Evolutionary conservation across 1,140 invertebrate species (phyloP).

Genomic region (Zaprionus davidi): DNA sequence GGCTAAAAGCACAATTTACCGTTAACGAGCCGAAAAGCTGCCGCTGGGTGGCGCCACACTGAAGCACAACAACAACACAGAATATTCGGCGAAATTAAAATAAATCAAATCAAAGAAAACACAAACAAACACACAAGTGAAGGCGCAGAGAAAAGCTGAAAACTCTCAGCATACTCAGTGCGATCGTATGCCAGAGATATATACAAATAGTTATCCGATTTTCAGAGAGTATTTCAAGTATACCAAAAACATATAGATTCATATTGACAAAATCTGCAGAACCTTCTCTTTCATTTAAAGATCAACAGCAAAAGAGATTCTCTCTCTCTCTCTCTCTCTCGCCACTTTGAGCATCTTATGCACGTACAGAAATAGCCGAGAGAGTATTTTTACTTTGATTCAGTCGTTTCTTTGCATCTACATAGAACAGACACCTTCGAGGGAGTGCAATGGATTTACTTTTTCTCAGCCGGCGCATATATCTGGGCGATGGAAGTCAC

Average conservation of each 20-base stretch:
- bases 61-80: constrained; percentile 24
- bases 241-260: too few relatives aligned
- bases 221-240: too few relatives aligned
- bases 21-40: constrained; percentile 56
- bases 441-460: constrained; percentile 71
- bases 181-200: too few relatives aligned
- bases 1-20: constrained; percentile 24
- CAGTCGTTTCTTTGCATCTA: constrained; percentile 12
- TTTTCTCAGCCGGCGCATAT: constrained; percentile 80
- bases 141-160: too few relatives aligned
- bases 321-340: neutral
- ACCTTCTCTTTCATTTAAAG: too few relatives aligned
- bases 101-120: neutral
- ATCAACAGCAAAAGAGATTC: too few relatives aligned
- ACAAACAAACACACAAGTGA: too few relatives aligned
- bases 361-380: constrained; percentile 26
- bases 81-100: neutral
- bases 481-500: constrained; percentile 60
- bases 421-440: constrained; percentile 11
- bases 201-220: too few relatives aligned
- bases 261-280: too few relatives aligned
- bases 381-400: neutral
- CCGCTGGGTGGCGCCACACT: constrained; percentile 69
- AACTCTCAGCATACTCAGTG: too few relatives aligned
- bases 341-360: neutral